A percentile compares a stretch with the other conserved stretches of the same genome.
These are phyloP conservation scores for Paraescarpia echinospica DNA, from an alignment of 1,140 invertebrate species.

Conservation along the genomic window DNA sequence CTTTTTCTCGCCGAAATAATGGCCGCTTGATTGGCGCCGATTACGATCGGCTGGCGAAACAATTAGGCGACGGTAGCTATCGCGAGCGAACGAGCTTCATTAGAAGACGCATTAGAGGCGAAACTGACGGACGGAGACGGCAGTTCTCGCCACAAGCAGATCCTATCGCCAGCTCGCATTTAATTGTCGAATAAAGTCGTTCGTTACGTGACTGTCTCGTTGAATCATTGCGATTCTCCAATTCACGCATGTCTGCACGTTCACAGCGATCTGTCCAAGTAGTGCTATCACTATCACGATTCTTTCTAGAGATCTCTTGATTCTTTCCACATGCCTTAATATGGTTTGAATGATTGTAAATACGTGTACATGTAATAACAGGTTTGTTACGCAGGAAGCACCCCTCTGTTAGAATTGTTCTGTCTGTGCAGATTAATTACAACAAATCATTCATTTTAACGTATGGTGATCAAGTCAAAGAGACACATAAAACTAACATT, in stretches of 20 bases:
- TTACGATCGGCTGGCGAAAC: neutral
- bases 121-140: neutral
- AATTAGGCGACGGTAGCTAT: neutral
- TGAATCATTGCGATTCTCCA: neutral
- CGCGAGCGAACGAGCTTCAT: neutral
- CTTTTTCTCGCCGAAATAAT: slow-evolving; percentile 5
- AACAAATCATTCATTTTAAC: no score
- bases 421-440: no score
- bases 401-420: no score
- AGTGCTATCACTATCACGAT: no score
- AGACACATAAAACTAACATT: no score
- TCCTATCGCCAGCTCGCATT: neutral
- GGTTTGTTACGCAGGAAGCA: neutral
- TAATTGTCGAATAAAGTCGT: slow-evolving; percentile 1
- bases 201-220: neutral
- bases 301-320: no score
- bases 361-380: neutral
- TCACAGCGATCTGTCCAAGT: neutral
- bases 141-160: neutral
- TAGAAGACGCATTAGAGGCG: neutral
- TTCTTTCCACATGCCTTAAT: no score
- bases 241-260: neutral
- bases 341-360: neutral
- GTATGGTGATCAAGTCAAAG: no score
- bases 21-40: neutral